phyloP scores from a whole-genome alignment of 2,888 invertebrate species.

The Macroteleia sp. region DNA sequence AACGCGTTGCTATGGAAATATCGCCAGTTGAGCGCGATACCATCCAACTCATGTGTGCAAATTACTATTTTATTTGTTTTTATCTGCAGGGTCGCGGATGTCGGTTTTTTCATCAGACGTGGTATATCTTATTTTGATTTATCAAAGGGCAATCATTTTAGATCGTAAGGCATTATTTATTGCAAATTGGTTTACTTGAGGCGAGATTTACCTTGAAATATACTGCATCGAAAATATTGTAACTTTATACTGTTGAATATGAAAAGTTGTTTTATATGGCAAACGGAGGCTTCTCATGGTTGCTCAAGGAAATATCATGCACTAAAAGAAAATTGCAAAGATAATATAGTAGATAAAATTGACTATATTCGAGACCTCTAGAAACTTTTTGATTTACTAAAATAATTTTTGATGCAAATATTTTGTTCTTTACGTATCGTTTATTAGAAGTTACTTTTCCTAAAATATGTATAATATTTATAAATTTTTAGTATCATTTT shows the following conservation, averaged over 20 bases:
- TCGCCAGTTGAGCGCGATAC: constrained; percentile 33
- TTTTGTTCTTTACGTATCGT: no score
- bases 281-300: no score
- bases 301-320: no score
- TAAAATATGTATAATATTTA: no score
- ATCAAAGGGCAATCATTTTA: constrained; percentile 44
- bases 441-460: no score
- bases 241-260: constrained; percentile 14
- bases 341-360: no score
- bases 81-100: neutral
- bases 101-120: constrained; percentile 21
- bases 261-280: constrained; percentile 25
- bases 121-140: constrained; percentile 51
- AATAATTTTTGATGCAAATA: no score
- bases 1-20: constrained; percentile 43
- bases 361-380: no score
- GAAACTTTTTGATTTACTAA: no score
- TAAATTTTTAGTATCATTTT: no score
- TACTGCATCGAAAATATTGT: constrained; percentile 34
- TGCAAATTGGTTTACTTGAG: constrained; percentile 58
- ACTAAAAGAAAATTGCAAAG: no score
- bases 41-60: constrained; percentile 19
- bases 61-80: constrained; percentile 48
- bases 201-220: constrained; percentile 16
- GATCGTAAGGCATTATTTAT: constrained; percentile 42